Percentiles rank a stretch among this genome's conserved stretches.
Conservation (phyloP, 2,888 invertebrate genomes). For the Lepidonotus clava region DNA sequence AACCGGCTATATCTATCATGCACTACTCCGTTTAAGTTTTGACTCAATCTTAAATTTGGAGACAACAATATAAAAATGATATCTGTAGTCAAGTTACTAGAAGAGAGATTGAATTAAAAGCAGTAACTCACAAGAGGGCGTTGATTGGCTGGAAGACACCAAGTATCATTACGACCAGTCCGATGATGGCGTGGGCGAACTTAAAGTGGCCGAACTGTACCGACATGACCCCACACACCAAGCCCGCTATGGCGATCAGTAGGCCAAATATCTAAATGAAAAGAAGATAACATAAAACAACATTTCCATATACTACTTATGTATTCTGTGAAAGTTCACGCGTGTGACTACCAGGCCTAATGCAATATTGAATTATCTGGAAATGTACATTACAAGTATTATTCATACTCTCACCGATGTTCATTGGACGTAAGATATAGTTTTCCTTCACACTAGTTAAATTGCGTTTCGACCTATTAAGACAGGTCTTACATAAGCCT, state of each 20-base stretch:
- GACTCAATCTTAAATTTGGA: not conserved
- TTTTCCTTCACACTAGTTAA: no score
- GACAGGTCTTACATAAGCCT: no score
- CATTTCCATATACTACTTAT: not conserved
- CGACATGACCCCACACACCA: conserved; percentile 65
- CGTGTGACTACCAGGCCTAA: no score
- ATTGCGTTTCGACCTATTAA: no score
- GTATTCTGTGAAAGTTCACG: no score
- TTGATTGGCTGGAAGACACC: conserved; percentile 68
- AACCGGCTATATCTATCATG: no score
- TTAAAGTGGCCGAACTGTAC: conserved; percentile 66
- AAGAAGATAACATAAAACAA: no score
- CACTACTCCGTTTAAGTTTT: no score
- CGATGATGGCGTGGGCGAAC: conserved; percentile 67
- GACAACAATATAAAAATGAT: not conserved
- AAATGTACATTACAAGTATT: no score
- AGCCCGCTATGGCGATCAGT: conserved; percentile 64
- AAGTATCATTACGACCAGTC: conserved; percentile 64
- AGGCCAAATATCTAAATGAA: conserved; percentile 66
- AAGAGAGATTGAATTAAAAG: not conserved
- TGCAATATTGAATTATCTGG: no score
- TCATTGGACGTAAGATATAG: no score
- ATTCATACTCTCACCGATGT: no score
- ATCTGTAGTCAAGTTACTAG: not conserved
- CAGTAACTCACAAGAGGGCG: conserved; percentile 63